Evolutionary conservation across 2,888 invertebrate genomes (phyloP).

Genomic region (Allolobophora icterica): DNA sequence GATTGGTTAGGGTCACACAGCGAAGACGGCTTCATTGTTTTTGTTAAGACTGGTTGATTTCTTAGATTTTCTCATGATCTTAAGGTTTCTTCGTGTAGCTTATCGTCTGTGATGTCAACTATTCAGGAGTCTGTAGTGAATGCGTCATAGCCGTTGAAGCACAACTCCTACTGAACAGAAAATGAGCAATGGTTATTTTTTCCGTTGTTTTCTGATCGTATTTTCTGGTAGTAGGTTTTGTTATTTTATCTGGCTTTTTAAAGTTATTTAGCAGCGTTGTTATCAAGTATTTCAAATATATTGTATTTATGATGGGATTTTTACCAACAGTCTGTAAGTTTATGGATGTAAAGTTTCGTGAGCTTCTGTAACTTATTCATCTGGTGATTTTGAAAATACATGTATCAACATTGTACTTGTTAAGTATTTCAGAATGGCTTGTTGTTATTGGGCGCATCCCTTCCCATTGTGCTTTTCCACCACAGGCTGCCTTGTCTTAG

Average conservation of each 20-base stretch:
- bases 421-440: not conserved
- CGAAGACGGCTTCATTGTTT: not conserved
- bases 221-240: not conserved
- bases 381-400: not conserved
- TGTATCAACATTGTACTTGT: not conserved
- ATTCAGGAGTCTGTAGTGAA: not conserved
- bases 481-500: too few species aligned
- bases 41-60: constrained; percentile 5
- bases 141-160: not conserved
- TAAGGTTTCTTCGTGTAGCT: not conserved
- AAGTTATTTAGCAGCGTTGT: not conserved
- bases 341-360: not conserved
- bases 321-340: not conserved
- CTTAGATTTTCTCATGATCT: not conserved
- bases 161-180: not conserved
- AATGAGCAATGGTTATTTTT: not conserved
- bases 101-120: not conserved
- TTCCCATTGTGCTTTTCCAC: not conserved
- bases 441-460: not conserved
- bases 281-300: not conserved
- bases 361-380: not conserved
- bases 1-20: not conserved
- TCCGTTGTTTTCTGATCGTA: not conserved
- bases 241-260: not conserved
- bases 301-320: not conserved